These are phyloP conservation scores for Ichneumon xanthorius DNA, from an alignment of 2,888 invertebrate genomes.

Conservation along the genomic window DNA sequence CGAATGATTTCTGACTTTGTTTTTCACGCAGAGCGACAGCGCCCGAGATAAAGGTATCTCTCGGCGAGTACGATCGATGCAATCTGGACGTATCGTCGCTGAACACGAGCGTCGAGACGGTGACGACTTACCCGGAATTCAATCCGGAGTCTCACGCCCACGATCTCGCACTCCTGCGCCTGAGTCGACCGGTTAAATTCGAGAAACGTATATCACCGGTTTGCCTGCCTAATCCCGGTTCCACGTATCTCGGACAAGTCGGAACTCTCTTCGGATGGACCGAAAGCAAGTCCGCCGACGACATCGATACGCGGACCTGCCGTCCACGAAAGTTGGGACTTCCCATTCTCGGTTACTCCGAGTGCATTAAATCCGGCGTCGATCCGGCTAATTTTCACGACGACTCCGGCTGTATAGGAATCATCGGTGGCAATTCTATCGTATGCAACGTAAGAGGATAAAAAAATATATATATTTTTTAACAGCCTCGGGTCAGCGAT, in stretches of 20 bases:
- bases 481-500: too few species aligned
- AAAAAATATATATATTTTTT: constrained; percentile 20
- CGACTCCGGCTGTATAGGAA: constrained; percentile 87
- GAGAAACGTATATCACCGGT: constrained; percentile 87
- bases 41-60: constrained; percentile 85
- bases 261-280: constrained; percentile 86
- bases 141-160: constrained; percentile 85
- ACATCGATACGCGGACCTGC: constrained; percentile 81
- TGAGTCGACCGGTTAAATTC: constrained; percentile 86
- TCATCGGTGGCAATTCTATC: constrained; percentile 85
- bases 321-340: constrained; percentile 86
- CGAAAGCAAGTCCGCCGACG: constrained; percentile 73
- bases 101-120: constrained; percentile 86
- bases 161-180: constrained; percentile 87
- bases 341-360: constrained; percentile 85
- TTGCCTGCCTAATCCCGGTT: constrained; percentile 86
- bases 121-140: constrained; percentile 87
- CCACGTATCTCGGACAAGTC: constrained; percentile 85
- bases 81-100: constrained; percentile 85
- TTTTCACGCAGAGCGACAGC: constrained; percentile 74
- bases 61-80: constrained; percentile 87
- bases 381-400: constrained; percentile 81
- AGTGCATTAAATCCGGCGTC: constrained; percentile 84
- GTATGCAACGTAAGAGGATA: constrained; percentile 85
- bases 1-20: too few species aligned